Evolutionary conservation across 2,888 invertebrate genomes (phyloP).

Genomic region (Adelognathus sp.): DNA sequence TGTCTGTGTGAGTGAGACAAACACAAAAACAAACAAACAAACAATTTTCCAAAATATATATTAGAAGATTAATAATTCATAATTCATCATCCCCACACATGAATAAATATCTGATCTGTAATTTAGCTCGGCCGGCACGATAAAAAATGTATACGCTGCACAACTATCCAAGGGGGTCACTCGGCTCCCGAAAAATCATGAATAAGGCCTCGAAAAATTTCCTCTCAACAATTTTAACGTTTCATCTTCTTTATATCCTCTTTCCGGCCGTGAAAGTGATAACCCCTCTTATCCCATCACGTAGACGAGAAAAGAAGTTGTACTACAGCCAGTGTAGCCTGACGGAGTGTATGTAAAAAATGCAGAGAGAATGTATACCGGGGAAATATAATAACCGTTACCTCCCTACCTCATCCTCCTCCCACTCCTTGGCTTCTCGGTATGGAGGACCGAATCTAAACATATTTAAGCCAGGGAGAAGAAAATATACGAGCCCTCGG

Average conservation of each 20-base stretch:
- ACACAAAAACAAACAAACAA: too few species aligned
- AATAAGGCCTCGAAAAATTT: constrained; percentile 16
- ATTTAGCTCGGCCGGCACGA: too few species aligned
- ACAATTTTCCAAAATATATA: too few species aligned
- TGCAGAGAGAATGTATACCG: constrained; percentile 38
- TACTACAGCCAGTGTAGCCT: not conserved
- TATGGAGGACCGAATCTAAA: constrained; percentile 68
- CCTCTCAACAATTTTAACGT: constrained; percentile 21
- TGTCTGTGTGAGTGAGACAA: too few species aligned
- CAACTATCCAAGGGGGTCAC: not conserved
- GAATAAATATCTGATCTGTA: too few species aligned
- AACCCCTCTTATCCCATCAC: constrained; percentile 8
- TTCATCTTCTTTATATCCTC: not conserved
- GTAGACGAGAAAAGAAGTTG: constrained; percentile 60
- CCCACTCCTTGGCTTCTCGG: constrained; percentile 1
- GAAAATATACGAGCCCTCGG: constrained; percentile 63
- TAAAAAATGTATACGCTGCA: constrained; percentile 6
- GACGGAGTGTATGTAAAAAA: constrained; percentile 25
- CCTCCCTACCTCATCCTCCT: not conserved
- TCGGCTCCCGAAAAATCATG: constrained; percentile 14
- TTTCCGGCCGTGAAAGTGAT: not conserved
- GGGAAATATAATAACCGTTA: constrained; percentile 55
- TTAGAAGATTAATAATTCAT: too few species aligned
- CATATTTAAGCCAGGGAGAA: constrained; percentile 70
- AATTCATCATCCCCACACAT: too few species aligned